Conservation (phyloP, 2,113 vertebrate genomes). For the Saguinus imperator region DNA sequence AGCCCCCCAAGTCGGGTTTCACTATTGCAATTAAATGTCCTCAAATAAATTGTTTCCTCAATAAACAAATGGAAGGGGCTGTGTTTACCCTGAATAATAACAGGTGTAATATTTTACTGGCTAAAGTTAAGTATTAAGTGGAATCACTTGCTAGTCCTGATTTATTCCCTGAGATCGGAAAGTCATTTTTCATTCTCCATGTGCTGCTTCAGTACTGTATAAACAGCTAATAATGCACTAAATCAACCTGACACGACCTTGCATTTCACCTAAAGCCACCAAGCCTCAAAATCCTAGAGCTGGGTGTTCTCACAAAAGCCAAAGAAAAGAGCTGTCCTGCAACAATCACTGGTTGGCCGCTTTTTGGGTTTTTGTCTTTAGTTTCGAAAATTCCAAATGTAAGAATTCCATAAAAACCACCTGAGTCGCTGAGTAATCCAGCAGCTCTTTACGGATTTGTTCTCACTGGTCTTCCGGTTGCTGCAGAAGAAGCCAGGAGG, state of each 20-base stretch:
- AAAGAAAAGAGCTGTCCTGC: not conserved
- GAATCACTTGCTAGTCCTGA: conserved; percentile 70
- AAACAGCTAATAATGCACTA: conserved; percentile 69
- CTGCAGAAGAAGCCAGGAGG: not conserved
- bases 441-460: accelerated
- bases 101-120: conserved; percentile 78
- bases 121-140: conserved; percentile 76
- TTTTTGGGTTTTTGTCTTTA: not conserved
- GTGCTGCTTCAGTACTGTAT: conserved; percentile 53
- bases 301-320: not conserved
- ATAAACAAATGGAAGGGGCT: conserved; percentile 79
- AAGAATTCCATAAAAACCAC: not conserved
- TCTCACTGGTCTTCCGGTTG: not conserved
- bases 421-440: accelerated
- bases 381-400: not conserved
- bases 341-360: not conserved
- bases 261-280: conserved; percentile 45
- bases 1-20: conserved; percentile 73
- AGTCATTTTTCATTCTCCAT: conserved; percentile 75
- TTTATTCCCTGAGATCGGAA: conserved; percentile 78
- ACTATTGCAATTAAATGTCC: conserved; percentile 78
- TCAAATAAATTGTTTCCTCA: conserved; percentile 80
- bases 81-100: conserved; percentile 76
- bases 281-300: not conserved
- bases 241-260: conserved; percentile 65